phyloP scores from a whole-genome alignment of 2,888 invertebrate genomes.

The Drosophila mayaguana region DNA sequence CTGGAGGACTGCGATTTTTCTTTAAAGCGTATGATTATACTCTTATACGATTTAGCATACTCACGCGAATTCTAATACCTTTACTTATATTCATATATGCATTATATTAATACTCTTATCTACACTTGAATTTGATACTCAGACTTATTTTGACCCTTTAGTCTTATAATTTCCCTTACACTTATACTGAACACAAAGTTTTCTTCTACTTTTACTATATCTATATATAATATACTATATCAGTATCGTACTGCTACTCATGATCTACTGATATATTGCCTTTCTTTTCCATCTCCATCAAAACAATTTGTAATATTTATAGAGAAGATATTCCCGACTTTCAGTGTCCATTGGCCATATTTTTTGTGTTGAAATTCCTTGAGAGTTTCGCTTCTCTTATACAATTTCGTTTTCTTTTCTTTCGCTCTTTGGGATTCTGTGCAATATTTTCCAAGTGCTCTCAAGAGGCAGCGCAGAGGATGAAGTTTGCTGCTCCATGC shows the following conservation, averaged over 20 bases:
- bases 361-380: neutral
- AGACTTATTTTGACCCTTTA: neutral
- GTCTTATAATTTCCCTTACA: no score
- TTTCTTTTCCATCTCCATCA: no score
- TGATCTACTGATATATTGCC: neutral
- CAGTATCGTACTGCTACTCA: neutral
- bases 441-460: constrained; percentile 32
- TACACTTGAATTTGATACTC: neutral
- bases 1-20: neutral
- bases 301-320: neutral
- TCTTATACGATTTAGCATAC: neutral
- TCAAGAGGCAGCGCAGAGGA: constrained; percentile 9
- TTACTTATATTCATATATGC: neutral
- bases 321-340: neutral
- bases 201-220: no score
- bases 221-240: no score
- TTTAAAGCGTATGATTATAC: neutral
- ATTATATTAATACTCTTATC: neutral
- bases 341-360: neutral
- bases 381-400: neutral
- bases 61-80: neutral
- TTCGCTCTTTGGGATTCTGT: neutral
- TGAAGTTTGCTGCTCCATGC: neutral
- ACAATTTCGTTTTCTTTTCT: neutral
- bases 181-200: neutral